Base-by-base conservation (phyloP, 2,888 invertebrate genomes). In the Cryptocheilus praepositus region DNA sequence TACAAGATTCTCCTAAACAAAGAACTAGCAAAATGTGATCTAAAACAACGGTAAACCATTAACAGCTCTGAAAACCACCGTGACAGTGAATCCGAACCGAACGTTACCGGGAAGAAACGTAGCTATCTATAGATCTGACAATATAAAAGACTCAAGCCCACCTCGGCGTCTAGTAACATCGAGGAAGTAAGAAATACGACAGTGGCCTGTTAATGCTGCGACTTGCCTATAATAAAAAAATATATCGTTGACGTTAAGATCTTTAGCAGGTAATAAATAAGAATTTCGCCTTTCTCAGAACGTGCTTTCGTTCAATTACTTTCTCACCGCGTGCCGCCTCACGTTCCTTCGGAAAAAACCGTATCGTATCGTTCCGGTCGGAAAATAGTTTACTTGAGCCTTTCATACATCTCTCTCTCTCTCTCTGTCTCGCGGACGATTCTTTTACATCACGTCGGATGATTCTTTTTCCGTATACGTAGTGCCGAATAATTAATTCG, bases 241-340 rank as follows among this genome's bases (percentile, higher is more conserved):
- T 74, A 73, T 73, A 77, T 62, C 71, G 69, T 71, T 66, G 66
- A 69, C 61, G 59, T 76, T 76, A 73, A 73, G 72, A 77, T 69
- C 58, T 60, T 68, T 67, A 67, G 63, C 49, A 72, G 61, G 61
- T 63, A 63, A 69, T 76, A 75, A 76, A 74, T 76, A 74, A 75
- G 66, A 68, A 61, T 75, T 57, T 65, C 61, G 16, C 22, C 36
- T 56, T 44, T 61, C 51, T 43, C 51, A 19, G 1, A 36, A 36
- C 11, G 11, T 36, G 36, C 8, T 7, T 36, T 36, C 11, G 36
- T 36, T 36, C 7, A 8, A 8, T 36, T 11, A 36, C 8, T 36
- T 36, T 36, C 8, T 7, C 36, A 11, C 8, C 13, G n/a, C n/a
- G n/a, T n/a, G n/a, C n/a, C n/a, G n/a, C n/a, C n/a, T n/a, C n/a